Evolutionary conservation across 35 echinoderm and acorn worm genomes (phyloP), one percentile per base, ranked within the genome.

Genomic region (Acanthaster planci): DNA sequence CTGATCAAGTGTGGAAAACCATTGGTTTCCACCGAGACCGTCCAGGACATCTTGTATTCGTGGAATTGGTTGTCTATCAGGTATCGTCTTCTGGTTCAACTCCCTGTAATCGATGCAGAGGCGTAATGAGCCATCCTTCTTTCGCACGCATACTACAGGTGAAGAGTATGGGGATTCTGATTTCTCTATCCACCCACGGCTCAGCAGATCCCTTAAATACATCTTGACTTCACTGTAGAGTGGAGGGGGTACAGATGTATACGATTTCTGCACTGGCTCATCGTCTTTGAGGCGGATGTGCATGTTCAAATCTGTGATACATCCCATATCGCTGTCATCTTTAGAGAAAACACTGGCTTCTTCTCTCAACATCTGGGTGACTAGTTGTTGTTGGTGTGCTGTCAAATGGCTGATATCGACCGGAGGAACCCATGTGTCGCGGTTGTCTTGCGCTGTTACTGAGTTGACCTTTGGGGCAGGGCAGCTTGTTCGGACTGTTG

Each of bases 1-100:
- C 32, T 86, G 81, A 55, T 91, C 89, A 29, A 92, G 50, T 4
- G 90, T 92, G 0, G 91, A 78, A 84, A 88, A 93, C 86, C 86
- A 93, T 2, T 7, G 0, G 22, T 89, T 82, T 51, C 87, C 80
- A 5, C 80, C 87, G 3, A 87, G 76, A 10, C 77, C 32, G 39
- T 87, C 83, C 30, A 92, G 36, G 2, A 92, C 77, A 77, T 92
- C 90, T 39, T 92, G 90, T 2, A 92, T 79, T 29, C 64, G 7
- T 54, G 88, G 82, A 51, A 90, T 90, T 12, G 88, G 89, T 15
- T 90, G 88, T 86, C 88, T 44, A 55, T 86, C 82, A 16, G 44
- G 79, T 6, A 91, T 86, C 38, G 80, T 90, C 67, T 86, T 85
- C 16, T 59, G 37, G 29, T 91, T 86, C 7, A 91, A 53, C 38